phyloP scores from a whole-genome alignment of 2,888 invertebrate species.

The Conomelus anceps region DNA sequence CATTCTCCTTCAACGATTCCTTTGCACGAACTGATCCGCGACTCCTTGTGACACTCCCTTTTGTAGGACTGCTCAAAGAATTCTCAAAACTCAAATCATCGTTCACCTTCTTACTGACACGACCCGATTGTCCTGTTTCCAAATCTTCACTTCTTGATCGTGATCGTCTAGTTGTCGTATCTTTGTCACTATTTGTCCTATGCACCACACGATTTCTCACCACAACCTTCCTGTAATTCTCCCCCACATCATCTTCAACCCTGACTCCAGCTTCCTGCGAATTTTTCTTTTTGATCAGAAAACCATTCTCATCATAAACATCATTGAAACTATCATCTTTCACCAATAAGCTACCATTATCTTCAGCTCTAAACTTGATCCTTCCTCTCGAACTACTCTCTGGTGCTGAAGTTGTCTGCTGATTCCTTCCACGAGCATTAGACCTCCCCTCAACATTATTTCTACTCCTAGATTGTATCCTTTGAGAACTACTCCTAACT shows the following conservation, averaged over 20 bases:
- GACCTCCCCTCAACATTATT: neutral
- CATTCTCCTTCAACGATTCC: conserved; percentile 16
- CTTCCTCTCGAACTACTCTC: neutral
- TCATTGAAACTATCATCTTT: neutral
- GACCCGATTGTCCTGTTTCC: neutral
- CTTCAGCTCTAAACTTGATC: neutral
- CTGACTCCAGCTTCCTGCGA: neutral
- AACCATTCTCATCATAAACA: neutral
- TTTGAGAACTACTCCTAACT: neutral
- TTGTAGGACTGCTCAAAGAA: conserved; percentile 20
- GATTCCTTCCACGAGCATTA: neutral
- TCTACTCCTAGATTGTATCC: neutral
- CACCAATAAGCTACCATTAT: neutral
- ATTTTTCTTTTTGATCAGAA: neutral
- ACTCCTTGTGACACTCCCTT: conserved; percentile 15
- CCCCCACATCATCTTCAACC: neutral
- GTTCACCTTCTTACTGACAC: neutral
- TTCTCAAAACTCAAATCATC: conserved; percentile 23
- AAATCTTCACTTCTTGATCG: neutral
- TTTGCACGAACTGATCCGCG: conserved; percentile 18
- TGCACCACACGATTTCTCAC: neutral
- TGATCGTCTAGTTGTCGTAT: neutral
- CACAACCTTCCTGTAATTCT: neutral
- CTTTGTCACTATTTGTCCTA: neutral
- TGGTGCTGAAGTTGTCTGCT: neutral